These are phyloP conservation scores for Anguilla pacifica DNA, from an alignment of 2,797 vertebrate genomes.

Conservation along the genomic window DNA sequence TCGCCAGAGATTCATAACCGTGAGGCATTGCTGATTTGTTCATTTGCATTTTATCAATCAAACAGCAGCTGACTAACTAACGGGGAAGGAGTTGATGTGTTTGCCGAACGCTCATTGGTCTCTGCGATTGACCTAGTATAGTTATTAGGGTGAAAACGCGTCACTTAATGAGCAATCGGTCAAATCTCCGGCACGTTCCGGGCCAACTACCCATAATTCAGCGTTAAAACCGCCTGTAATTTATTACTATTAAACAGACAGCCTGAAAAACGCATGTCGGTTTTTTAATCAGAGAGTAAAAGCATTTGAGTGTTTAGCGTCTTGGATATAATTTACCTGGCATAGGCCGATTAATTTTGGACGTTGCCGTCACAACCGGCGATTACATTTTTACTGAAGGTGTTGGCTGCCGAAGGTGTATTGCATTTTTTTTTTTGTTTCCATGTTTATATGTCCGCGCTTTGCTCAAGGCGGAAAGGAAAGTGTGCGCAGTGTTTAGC, in stretches of 20 bases:
- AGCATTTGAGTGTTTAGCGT: constrained; percentile 6
- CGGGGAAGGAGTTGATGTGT: constrained; percentile 75
- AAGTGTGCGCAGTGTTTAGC: not conserved
- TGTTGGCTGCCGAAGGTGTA: not conserved
- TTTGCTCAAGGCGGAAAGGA: not conserved
- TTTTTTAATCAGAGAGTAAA: constrained; percentile 26
- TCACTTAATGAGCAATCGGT: constrained; percentile 43
- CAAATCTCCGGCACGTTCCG: constrained; percentile 26
- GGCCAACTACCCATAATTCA: constrained; percentile 1
- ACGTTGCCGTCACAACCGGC: not conserved
- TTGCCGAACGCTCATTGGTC: constrained; percentile 76
- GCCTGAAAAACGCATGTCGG: not conserved
- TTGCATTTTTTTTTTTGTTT: not conserved
- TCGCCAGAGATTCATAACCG: constrained; percentile 84
- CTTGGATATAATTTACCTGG: not conserved
- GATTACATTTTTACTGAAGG: not conserved
- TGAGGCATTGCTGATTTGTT: constrained; percentile 82
- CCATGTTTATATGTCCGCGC: not conserved
- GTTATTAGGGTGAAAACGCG: constrained; percentile 59
- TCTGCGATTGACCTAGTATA: constrained; percentile 71
- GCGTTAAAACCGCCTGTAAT: not conserved
- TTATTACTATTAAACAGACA: constrained; percentile 14
- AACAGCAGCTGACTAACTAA: constrained; percentile 76
- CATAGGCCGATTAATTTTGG: not conserved
- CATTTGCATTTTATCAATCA: constrained; percentile 89